Percentiles rank a stretch among this genome's conserved stretches.
Evolutionary conservation across 2,113 vertebrate species (phyloP).

Genomic region (Grallaria varia): DNA sequence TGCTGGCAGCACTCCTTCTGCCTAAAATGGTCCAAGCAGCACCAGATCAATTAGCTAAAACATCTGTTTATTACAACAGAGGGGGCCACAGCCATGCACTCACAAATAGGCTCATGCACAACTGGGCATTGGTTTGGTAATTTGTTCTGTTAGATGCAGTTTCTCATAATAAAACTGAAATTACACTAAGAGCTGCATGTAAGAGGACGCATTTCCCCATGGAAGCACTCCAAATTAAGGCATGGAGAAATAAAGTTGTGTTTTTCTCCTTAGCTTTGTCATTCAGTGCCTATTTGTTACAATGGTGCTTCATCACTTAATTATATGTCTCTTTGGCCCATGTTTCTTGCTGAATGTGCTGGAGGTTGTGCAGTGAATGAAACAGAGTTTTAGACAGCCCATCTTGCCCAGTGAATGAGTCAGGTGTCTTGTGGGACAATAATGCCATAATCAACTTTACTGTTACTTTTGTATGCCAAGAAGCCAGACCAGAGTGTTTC

Average conservation of each 20-base stretch:
- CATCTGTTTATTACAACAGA: neutral
- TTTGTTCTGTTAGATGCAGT: neutral
- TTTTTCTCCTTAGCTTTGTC: neutral
- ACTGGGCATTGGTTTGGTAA: neutral
- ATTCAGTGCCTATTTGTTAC: neutral
- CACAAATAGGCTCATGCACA: neutral
- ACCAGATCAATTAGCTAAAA: neutral
- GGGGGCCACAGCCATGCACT: accelerated
- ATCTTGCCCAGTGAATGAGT: neutral
- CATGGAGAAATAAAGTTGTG: neutral
- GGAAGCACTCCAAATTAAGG: neutral
- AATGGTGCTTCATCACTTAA: neutral
- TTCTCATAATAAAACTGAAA: neutral
- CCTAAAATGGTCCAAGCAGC: neutral
- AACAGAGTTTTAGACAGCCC: neutral
- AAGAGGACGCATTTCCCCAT: neutral
- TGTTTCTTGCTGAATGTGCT: neutral
- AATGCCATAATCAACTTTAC: neutral
- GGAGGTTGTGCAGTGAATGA: neutral
- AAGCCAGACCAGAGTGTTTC: neutral
- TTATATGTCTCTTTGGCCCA: neutral
- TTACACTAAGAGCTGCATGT: neutral
- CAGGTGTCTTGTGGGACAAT: neutral
- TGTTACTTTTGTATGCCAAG: neutral
- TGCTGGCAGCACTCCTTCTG: neutral